phyloP scores from a whole-genome alignment of 2,888 invertebrate species.

The Agrochola circellaris region DNA sequence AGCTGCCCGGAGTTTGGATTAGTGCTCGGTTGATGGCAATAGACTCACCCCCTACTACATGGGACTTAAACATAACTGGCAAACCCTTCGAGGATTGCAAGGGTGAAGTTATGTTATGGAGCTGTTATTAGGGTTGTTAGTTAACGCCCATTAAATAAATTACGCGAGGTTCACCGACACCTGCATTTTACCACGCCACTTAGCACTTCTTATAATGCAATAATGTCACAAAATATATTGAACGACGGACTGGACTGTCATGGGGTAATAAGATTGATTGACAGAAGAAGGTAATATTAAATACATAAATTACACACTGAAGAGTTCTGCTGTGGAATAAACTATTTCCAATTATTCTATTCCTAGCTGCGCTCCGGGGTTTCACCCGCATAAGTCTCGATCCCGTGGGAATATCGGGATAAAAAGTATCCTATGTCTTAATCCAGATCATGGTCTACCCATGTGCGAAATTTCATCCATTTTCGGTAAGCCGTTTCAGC shows the following conservation, averaged over 20 bases:
- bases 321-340: neutral
- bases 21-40: too few species aligned
- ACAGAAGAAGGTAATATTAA: neutral
- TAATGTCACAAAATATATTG: constrained; percentile 15
- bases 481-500: too few species aligned
- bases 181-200: constrained; percentile 39
- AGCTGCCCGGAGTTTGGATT: too few species aligned
- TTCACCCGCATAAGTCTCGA: too few species aligned
- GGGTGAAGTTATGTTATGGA: too few species aligned
- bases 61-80: too few species aligned
- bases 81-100: too few species aligned
- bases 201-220: constrained; percentile 16
- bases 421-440: too few species aligned
- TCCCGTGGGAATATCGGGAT: too few species aligned
- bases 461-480: too few species aligned
- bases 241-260: neutral
- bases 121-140: neutral
- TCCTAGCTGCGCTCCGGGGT: neutral
- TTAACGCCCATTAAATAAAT: constrained; percentile 7
- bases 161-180: constrained; percentile 6
- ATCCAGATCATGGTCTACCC: too few species aligned
- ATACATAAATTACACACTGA: constrained; percentile 2
- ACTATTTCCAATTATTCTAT: neutral
- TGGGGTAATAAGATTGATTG: constrained; percentile 5
- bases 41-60: too few species aligned